These are phyloP conservation scores for Chlorospingus flavigularis DNA, from an alignment of 2,797 vertebrate genomes.

Conservation along the genomic window DNA sequence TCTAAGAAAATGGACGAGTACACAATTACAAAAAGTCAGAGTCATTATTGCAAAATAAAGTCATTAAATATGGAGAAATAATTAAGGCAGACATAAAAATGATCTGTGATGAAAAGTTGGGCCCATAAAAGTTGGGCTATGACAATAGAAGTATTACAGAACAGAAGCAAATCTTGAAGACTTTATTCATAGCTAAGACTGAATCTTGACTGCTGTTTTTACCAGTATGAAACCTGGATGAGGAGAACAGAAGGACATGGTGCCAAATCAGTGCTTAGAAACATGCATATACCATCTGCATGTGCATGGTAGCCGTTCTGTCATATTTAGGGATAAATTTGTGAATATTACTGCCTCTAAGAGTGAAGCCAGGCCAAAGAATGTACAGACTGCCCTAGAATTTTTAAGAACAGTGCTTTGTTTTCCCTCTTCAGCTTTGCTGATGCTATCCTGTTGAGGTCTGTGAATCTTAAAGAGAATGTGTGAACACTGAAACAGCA, in stretches of 20 bases:
- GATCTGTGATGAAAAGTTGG: neutral
- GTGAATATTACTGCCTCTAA: neutral
- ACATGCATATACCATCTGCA: neutral
- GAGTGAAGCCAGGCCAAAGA: neutral
- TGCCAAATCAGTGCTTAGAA: neutral
- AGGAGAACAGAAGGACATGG: neutral
- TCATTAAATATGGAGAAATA: neutral
- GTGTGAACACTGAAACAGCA: neutral
- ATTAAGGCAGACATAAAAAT: neutral
- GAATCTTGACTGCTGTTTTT: neutral
- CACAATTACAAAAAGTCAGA: fast-evolving
- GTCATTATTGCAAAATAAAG: neutral
- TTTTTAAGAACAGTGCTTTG: neutral
- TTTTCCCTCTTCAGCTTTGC: neutral
- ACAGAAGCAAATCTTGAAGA: neutral
- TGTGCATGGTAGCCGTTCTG: neutral
- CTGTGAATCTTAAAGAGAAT: neutral
- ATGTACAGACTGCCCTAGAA: neutral
- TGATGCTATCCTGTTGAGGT: neutral
- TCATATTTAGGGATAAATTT: neutral
- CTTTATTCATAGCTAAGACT: neutral
- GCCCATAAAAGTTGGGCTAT: neutral
- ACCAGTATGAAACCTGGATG: neutral
- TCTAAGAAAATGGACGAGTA: neutral
- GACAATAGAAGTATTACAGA: neutral